Conservation (phyloP, 2,113 vertebrate species). For the Baryphthengus martii region DNA sequence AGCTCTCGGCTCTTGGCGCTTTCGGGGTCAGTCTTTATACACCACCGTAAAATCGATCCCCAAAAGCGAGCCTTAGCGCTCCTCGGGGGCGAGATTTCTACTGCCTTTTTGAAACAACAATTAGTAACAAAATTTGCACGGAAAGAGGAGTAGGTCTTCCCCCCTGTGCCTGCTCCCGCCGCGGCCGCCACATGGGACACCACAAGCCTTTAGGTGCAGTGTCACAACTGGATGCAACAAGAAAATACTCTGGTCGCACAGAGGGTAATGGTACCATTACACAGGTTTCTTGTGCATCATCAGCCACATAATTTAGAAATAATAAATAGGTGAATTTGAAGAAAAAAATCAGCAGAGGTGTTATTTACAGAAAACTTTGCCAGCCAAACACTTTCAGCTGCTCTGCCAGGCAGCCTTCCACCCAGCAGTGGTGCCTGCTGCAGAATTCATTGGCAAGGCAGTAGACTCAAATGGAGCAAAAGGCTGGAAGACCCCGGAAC, state of each 20-base stretch:
- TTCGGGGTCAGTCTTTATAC: not conserved
- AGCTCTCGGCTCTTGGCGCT: not conserved
- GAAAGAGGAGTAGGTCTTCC: not conserved
- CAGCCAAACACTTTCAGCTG: not conserved
- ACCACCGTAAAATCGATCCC: not conserved
- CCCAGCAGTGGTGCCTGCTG: not conserved
- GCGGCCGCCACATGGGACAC: not conserved
- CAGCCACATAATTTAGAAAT: not conserved
- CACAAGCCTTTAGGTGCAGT: not conserved
- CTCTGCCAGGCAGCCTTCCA: not conserved
- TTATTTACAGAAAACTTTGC: not conserved
- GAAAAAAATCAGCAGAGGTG: not conserved
- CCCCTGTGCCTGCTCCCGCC: not conserved
- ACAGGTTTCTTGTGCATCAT: not conserved
- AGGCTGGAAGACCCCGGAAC: fast-evolving
- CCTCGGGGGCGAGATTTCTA: not conserved
- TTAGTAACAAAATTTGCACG: not conserved
- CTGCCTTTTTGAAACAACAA: fast-evolving
- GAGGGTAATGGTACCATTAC: not conserved
- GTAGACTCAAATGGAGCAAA: not conserved
- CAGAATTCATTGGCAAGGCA: fast-evolving
- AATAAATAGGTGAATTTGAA: not conserved
- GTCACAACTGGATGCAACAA: not conserved
- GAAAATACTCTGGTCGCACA: not conserved
- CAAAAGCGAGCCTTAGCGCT: not conserved